A percentile compares a stretch with the other conserved stretches of the same genome.
These are phyloP conservation scores for Drosophila algonquin DNA, from an alignment of 2,888 invertebrate genomes.

Conservation along the genomic window DNA sequence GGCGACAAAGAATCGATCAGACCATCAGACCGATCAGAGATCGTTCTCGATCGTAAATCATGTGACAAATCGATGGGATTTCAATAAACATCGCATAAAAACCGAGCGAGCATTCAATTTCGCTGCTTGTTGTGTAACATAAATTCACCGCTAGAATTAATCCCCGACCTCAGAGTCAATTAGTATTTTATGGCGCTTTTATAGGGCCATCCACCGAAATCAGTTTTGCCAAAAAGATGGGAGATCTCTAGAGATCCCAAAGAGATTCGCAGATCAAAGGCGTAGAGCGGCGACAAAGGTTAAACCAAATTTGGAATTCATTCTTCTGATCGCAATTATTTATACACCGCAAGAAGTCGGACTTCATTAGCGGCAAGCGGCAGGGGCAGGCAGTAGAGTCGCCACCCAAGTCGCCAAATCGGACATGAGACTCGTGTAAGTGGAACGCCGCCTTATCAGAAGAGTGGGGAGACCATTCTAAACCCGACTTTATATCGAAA, in stretches of 20 bases:
- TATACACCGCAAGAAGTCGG: conserved; percentile 40
- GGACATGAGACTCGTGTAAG: conserved; percentile 69
- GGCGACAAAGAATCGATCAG: conserved; percentile 64
- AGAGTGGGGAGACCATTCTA: conserved; percentile 53
- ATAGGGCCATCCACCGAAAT: conserved; percentile 34
- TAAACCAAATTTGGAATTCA: conserved; percentile 59
- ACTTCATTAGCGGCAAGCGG: conserved; percentile 66
- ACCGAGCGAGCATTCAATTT: conserved; percentile 67
- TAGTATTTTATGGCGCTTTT: conserved; percentile 77
- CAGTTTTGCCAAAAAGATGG: neutral
- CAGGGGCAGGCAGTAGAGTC: conserved; percentile 15
- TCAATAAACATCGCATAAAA: conserved; percentile 74
- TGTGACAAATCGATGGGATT: conserved; percentile 48
- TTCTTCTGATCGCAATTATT: conserved; percentile 51
- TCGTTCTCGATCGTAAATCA: conserved; percentile 58
- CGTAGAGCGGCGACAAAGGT: conserved; percentile 43
- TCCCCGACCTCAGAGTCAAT: conserved; percentile 69
- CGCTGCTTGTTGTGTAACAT: conserved; percentile 70
- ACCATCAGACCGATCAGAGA: neutral
- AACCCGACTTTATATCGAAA: conserved; percentile 71
- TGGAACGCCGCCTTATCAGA: conserved; percentile 75
- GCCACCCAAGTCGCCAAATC: conserved; percentile 66
- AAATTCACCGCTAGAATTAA: conserved; percentile 76
- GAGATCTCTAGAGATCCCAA: conserved; percentile 2
- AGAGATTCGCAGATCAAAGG: conserved; percentile 39